Conservation (phyloP, 2,797 vertebrate species). For the Crocidura indochinensis region DNA sequence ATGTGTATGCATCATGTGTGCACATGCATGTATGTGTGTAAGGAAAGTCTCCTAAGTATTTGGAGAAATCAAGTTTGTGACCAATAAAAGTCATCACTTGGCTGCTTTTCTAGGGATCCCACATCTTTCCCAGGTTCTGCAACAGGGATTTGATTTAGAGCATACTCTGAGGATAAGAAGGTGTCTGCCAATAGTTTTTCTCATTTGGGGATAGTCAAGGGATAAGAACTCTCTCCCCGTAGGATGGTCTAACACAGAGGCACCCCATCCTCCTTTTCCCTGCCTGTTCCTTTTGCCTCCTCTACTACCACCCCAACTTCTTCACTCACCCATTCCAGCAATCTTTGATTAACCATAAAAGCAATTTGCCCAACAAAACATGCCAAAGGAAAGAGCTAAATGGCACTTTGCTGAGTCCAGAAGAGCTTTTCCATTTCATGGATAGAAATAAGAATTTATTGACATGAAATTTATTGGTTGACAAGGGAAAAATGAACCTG, state of each 20-base stretch:
- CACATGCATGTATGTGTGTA: neutral
- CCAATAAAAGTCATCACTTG: neutral
- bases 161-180: neutral
- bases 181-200: neutral
- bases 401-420: neutral
- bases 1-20: no score
- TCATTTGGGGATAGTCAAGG: neutral
- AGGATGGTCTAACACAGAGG: neutral
- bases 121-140: fast-evolving
- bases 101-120: neutral
- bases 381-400: neutral
- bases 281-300: neutral
- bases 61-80: neutral
- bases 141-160: neutral
- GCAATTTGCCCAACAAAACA: neutral
- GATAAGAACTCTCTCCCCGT: neutral
- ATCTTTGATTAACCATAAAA: neutral
- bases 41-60: neutral
- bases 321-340: neutral
- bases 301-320: neutral
- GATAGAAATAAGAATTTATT: slow-evolving; percentile 13
- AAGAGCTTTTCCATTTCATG: neutral
- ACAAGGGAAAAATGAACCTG: neutral
- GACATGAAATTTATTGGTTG: neutral
- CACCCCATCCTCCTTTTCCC: neutral